Evolutionary conservation across 2,113 vertebrate genomes (phyloP).

Genomic region (Drymodes brunneopygia): DNA sequence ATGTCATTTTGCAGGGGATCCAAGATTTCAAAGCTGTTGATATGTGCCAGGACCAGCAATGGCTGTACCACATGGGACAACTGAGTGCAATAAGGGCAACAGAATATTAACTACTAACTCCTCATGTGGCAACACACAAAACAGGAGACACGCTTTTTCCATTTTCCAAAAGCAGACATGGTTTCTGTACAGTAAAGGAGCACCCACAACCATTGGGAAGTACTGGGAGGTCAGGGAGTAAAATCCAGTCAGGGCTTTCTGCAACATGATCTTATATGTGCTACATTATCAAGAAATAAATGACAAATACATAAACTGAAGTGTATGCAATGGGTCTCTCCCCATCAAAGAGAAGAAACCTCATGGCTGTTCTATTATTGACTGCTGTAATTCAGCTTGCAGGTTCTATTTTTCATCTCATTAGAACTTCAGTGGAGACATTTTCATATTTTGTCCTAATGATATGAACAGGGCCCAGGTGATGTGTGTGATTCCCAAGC

Average conservation of each 20-base stretch:
- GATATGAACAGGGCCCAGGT: neutral
- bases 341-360: neutral
- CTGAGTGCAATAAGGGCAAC: neutral
- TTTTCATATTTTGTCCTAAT: neutral
- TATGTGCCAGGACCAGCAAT: neutral
- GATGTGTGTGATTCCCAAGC: neutral
- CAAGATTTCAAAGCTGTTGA: neutral
- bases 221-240: neutral
- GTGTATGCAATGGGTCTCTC: neutral
- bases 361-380: neutral
- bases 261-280: neutral
- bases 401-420: neutral
- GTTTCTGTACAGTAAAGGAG: neutral
- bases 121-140: neutral
- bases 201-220: neutral
- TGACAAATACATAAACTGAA: neutral
- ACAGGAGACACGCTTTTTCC: neutral
- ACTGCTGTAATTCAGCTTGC: neutral
- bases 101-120: neutral
- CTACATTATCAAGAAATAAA: neutral
- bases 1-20: neutral
- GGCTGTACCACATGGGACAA: neutral
- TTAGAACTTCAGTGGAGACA: neutral
- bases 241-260: neutral
- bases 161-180: neutral